Base-by-base conservation (phyloP, 1,140 invertebrate genomes). In the Drosophila takahashii region DNA sequence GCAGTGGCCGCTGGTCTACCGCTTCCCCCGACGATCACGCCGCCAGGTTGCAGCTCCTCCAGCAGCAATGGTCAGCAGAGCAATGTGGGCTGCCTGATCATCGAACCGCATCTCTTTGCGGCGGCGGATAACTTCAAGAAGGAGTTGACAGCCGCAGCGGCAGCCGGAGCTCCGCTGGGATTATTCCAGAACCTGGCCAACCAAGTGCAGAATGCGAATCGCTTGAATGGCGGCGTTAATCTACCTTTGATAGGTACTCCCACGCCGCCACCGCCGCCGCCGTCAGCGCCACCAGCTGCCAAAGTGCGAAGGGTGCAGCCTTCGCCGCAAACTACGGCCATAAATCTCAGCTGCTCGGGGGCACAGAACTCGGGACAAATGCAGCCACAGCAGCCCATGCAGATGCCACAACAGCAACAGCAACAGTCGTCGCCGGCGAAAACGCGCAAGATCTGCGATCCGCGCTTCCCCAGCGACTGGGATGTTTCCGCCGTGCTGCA, bases 81-180 rank as follows among this genome's bases (percentile, higher is more conserved):
- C 18, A 90, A 87, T 52, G 90, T 91, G 7, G 90, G 90, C 37
- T 91, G 90, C 47, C 61, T 91, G n/a, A 91, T 91, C 10, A 91
- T 91, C n/a, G 90, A 91, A 44, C 90, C 90, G n/a, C 83, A 91
- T 72, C 51, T 91, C 0, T 89, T 91, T 18, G 86, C 90, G 9
- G 87, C 90, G 7, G 86, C 90, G 0, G 90, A 91, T 53, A 91
- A 90, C 26, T 91, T 91, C 11, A 91, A 91, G 61, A 91, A 91
- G 70, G 90, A 91, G 13, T 61, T 91, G 1, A 86, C 50, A 27
- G 84, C 79, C 4, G 79, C 86, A 2, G 81, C 81, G 1, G 76
- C 87, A 8, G 85, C 85, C 0, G 80, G 76, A 9, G 22, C 81
- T 3, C 81, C 90, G 0, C 29, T 91, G 37, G 90, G 83, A 37